Percentiles rank a stretch among this genome's conserved stretches.
Evolutionary conservation across 1,140 invertebrate genomes (phyloP).

Genomic region (Myzus persicae): DNA sequence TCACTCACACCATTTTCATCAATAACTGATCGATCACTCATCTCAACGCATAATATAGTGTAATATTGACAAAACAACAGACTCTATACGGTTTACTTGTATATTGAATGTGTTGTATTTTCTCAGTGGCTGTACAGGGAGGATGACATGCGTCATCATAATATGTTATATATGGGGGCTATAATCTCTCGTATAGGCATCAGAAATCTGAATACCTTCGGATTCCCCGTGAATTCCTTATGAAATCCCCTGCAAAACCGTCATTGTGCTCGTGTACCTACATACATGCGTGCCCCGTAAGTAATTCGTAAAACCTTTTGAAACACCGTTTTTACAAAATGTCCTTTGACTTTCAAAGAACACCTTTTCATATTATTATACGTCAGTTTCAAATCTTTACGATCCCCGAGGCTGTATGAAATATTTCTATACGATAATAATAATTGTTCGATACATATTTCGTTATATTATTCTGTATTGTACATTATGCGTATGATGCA

Average conservation of each 20-base stretch:
- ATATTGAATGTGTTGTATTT: not conserved
- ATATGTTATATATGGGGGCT: not conserved
- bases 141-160: not conserved
- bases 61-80: not conserved
- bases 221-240: not conserved
- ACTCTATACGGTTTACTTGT: not conserved
- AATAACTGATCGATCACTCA: not conserved
- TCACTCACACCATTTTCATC: too few relatives aligned
- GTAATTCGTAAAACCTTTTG: constrained; percentile 21
- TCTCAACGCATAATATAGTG: not conserved
- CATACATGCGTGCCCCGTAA: not conserved
- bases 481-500: not conserved
- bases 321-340: not conserved
- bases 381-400: not conserved
- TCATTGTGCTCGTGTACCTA: not conserved
- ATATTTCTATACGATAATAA: not conserved
- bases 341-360: constrained; percentile 26
- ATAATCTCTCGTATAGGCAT: not conserved
- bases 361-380: not conserved
- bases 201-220: not conserved
- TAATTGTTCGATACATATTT: not conserved
- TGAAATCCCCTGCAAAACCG: not conserved
- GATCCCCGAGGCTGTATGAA: not conserved
- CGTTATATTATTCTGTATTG: not conserved
- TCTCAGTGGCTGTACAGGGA: not conserved